A percentile compares a stretch with the other conserved stretches of the same genome.
phyloP scores from a whole-genome alignment of 2,113 vertebrate genomes.

The Narcine bancroftii region DNA sequence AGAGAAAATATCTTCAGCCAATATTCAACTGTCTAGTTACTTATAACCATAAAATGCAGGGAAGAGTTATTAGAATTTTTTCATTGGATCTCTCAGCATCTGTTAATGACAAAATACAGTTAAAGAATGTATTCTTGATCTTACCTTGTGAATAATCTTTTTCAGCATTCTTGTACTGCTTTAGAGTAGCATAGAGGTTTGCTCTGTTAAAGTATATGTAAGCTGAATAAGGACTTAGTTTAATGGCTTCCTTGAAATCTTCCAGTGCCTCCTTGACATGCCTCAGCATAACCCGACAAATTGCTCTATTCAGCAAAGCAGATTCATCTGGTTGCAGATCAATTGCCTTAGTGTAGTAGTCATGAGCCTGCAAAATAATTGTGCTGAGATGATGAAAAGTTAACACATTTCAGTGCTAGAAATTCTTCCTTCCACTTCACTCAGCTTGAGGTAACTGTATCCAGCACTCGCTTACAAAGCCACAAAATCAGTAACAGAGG shows the following conservation, averaged over 20 bases:
- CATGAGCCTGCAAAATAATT: conserved; percentile 52
- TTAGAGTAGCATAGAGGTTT: conserved; percentile 53
- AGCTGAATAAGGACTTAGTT: conserved; percentile 53
- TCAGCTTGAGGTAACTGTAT: background rate
- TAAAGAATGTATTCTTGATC: background rate
- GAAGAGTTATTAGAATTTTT: background rate
- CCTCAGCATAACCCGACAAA: conserved; percentile 54
- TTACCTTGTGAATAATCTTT: conserved; percentile 56
- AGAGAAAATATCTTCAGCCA: background rate
- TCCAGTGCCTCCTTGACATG: conserved; percentile 56
- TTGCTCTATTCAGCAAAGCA: conserved; percentile 59
- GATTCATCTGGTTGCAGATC: conserved; percentile 58
- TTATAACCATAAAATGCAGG: background rate
- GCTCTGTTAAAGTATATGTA: conserved; percentile 58
- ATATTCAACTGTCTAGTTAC: background rate
- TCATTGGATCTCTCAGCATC: background rate
- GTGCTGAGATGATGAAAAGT: background rate
- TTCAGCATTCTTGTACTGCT: conserved; percentile 57
- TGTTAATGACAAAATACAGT: background rate
- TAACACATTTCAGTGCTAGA: background rate
- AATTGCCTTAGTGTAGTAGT: conserved; percentile 59
- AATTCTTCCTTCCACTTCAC: background rate
- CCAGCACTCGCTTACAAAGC: background rate
- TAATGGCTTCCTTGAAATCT: conserved; percentile 57
- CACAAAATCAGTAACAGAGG: too few relatives aligned